These are phyloP conservation scores for Opisthocomus hoazin DNA, from an alignment of 2,113 vertebrate species.

Conservation along the genomic window DNA sequence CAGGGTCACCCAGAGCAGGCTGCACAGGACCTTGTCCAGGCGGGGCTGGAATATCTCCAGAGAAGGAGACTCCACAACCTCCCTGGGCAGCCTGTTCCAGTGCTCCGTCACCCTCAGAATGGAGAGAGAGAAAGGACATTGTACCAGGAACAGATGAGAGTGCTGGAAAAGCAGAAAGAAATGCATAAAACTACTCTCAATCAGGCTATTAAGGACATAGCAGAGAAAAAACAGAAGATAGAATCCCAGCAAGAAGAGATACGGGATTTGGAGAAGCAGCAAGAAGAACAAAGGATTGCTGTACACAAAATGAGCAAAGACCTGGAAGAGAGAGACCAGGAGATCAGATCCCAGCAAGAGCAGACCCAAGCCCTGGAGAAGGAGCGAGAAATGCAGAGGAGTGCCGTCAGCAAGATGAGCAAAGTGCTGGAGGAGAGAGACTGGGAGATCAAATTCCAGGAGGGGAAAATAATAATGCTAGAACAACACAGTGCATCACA, in stretches of 20 bases:
- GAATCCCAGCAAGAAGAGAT: not conserved
- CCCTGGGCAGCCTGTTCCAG: too few species aligned
- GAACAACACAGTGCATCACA: constrained; percentile 57
- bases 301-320: not conserved
- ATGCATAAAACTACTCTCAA: not conserved
- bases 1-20: too few species aligned
- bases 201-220: not conserved
- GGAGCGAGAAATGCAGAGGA: not conserved
- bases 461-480: constrained; percentile 57
- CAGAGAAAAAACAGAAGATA: not conserved
- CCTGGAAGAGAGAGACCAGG: not conserved
- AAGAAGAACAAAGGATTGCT: not conserved
- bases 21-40: too few species aligned
- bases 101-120: too few species aligned
- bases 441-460: not conserved
- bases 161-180: not conserved
- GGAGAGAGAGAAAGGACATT: constrained; percentile 51
- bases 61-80: too few species aligned
- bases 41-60: too few species aligned
- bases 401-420: not conserved
- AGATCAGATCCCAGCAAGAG: not conserved
- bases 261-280: not conserved
- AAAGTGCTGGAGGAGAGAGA: too few species aligned
- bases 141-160: not conserved
- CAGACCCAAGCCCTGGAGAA: not conserved